Conservation (phyloP, 1,140 invertebrate species). For the Drosophila azteca region DNA sequence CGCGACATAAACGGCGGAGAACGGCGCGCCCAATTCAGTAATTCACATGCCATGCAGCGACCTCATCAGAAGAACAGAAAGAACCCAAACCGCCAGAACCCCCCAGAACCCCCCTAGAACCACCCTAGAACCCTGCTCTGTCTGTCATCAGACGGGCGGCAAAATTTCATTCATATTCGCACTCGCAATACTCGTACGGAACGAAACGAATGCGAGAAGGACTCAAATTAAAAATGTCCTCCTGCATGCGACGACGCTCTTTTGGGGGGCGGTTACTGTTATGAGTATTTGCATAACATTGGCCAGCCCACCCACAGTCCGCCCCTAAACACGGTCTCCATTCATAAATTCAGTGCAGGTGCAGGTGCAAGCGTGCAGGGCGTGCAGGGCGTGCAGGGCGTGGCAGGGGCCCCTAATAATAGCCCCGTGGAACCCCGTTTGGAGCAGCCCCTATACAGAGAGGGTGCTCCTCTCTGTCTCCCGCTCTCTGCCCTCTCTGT, state of each 20-base stretch:
- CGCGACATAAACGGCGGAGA: constrained; percentile 44
- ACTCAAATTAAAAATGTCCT: constrained; percentile 50
- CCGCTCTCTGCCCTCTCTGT: background rate
- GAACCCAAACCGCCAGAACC: background rate
- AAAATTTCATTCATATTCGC: constrained; percentile 60
- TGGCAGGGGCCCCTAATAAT: constrained; percentile 56
- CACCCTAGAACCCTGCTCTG: constrained; percentile 27
- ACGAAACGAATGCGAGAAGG: constrained; percentile 2
- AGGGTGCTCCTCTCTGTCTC: too few relatives aligned
- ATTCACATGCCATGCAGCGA: constrained; percentile 53
- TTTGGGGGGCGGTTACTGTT: background rate
- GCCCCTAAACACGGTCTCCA: constrained; percentile 19
- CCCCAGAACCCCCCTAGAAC: constrained; percentile 24
- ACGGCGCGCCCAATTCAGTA: constrained; percentile 51
- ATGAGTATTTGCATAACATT: constrained; percentile 33
- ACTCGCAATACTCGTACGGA: constrained; percentile 41
- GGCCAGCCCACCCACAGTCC: background rate
- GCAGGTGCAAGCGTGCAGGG: too few relatives aligned
- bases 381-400: background rate
- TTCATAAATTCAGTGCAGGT: constrained; percentile 60
- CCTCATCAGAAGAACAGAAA: constrained; percentile 27
- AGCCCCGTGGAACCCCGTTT: constrained; percentile 24
- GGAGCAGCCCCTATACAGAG: constrained; percentile 3
- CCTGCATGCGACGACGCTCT: constrained; percentile 7
- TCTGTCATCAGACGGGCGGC: constrained; percentile 28